These are phyloP conservation scores for Channallabes apus DNA, from an alignment of 2,797 vertebrate species.

Conservation along the genomic window DNA sequence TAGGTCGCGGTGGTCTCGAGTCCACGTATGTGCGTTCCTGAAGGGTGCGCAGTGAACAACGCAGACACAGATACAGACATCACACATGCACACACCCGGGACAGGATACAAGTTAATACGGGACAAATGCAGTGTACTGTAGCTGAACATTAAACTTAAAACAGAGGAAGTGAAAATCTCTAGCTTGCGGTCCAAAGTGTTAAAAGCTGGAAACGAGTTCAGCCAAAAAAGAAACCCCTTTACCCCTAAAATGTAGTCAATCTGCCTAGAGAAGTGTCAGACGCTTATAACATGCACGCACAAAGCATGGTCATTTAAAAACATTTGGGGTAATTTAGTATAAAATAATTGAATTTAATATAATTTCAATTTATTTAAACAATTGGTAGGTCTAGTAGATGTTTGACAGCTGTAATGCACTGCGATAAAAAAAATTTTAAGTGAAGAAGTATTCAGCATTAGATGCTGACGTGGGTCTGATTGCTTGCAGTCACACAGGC, in stretches of 20 bases:
- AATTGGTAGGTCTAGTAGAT: constrained; percentile 28
- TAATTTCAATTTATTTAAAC: neutral
- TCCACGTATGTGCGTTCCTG: constrained; percentile 92
- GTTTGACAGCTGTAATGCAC: constrained; percentile 45
- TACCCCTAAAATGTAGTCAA: neutral
- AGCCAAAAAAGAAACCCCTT: neutral
- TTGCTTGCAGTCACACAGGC: neutral
- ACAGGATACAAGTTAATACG: neutral
- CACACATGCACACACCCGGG: neutral
- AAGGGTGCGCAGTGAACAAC: constrained; percentile 23
- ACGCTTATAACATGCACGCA: neutral
- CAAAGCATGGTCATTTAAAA: neutral
- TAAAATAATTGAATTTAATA: neutral
- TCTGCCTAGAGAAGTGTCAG: neutral
- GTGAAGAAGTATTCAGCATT: neutral
- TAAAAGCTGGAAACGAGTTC: neutral
- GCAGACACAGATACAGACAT: neutral
- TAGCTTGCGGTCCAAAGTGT: constrained; percentile 24
- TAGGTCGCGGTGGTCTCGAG: constrained; percentile 96
- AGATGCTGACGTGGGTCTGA: neutral
- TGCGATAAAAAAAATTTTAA: neutral
- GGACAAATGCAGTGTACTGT: neutral
- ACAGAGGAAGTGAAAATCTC: neutral
- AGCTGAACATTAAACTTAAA: neutral
- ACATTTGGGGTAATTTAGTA: neutral